Conservation (phyloP, 2,797 vertebrate species). For the Schizopygopsis pylzovi region DNA sequence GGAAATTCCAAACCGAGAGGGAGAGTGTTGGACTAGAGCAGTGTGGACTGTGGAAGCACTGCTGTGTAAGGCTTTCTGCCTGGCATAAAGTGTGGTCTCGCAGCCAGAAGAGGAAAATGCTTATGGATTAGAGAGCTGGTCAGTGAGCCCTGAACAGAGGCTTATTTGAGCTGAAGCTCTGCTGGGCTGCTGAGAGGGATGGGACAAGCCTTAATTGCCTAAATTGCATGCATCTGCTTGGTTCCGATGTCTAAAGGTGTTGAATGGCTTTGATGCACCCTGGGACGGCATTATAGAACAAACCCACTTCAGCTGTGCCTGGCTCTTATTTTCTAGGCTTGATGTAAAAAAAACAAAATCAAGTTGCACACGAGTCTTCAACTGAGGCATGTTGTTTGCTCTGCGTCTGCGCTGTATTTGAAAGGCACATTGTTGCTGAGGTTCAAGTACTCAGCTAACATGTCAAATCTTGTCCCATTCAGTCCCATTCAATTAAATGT, state of each 20-base stretch:
- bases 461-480: constrained; percentile 4
- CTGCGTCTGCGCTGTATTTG: background rate
- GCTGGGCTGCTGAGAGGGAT: constrained; percentile 59
- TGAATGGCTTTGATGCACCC: constrained; percentile 65
- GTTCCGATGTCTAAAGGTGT: constrained; percentile 59
- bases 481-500: background rate
- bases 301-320: constrained; percentile 60
- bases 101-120: background rate
- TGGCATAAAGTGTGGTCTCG: background rate
- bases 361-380: background rate
- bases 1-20: constrained; percentile 77
- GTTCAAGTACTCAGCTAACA: background rate
- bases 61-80: constrained; percentile 28
- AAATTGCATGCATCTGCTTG: constrained; percentile 73
- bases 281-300: constrained; percentile 65
- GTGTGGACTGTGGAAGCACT: background rate
- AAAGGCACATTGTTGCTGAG: background rate
- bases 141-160: constrained; percentile 21
- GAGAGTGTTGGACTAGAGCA: constrained; percentile 64
- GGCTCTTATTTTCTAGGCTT: constrained; percentile 65
- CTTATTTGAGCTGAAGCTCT: constrained; percentile 26
- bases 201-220: constrained; percentile 67
- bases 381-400: background rate
- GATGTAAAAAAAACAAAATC: background rate
- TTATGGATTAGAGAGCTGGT: constrained; percentile 30